A percentile compares a stretch with the other conserved stretches of the same genome.
Evolutionary conservation across 2,113 vertebrate species (phyloP).

Genomic region (Malaclemys terrapin): DNA sequence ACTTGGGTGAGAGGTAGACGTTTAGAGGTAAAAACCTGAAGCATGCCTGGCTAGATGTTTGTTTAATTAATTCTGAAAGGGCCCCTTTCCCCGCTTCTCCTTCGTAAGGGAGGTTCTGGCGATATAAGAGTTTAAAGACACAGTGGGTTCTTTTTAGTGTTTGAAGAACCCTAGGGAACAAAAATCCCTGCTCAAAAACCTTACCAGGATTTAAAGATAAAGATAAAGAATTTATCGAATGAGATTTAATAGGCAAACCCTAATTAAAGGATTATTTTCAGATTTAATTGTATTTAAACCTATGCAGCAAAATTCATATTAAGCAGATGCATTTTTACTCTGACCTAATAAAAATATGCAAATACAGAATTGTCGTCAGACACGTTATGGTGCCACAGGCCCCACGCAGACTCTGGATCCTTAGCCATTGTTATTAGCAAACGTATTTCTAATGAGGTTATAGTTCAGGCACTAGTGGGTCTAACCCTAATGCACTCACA

Average conservation of each 20-base stretch:
- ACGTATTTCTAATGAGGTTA: neutral
- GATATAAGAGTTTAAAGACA: constrained; percentile 23
- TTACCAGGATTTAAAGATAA: constrained; percentile 14
- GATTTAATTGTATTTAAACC: neutral
- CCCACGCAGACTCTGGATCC: neutral
- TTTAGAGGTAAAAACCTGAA: constrained; percentile 48
- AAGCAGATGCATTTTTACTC: neutral
- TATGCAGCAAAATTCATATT: neutral
- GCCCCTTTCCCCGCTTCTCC: constrained; percentile 45
- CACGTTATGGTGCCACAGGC: accelerated
- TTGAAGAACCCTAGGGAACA: neutral
- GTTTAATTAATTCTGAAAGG: constrained; percentile 76
- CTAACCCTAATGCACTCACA: neutral
- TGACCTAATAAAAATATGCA: constrained; percentile 37
- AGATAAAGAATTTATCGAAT: constrained; percentile 21
- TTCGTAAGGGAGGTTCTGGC: constrained; percentile 37
- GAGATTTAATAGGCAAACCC: constrained; percentile 29
- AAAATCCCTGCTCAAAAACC: neutral
- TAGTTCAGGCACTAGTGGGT: neutral
- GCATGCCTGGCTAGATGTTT: constrained; percentile 41
- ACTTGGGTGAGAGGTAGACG: neutral
- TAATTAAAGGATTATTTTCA: constrained; percentile 13
- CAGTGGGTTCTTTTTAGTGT: neutral
- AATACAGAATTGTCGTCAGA: accelerated
- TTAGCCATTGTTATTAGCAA: neutral